Evolutionary conservation across 2,888 invertebrate genomes (phyloP), one percentile per base, ranked within the genome.

Genomic region (Cataglyphis cursor): DNA sequence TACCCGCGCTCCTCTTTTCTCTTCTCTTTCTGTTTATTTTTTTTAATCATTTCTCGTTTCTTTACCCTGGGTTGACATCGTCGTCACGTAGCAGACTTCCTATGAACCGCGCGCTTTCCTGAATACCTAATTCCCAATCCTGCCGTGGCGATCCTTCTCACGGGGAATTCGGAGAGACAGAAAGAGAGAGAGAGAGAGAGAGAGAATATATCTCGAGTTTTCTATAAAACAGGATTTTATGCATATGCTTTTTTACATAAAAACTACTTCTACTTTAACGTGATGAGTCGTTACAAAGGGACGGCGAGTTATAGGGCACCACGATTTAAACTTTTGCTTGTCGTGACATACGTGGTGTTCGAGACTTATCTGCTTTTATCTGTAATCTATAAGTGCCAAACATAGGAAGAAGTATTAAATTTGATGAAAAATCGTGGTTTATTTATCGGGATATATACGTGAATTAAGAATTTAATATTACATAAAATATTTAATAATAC

Each of bases 71-170:
- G 92, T 94, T 93, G 92, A 92, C 91, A 94, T 90, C 91, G 86
- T 87, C 91, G 93, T 93, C 94, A 94, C 94, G 94, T 94, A 92
- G 88, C 90, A 92, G 92, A 93, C 94, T 94, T 94, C 94, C 94
- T 94, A 93, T 91, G 89, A 90, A 87, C 72, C 65, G 85, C 28
- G 81, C 85, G 90, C 91, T 87, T 90, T 86, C 88, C 88, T 91
- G 93, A 93, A 94, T 94, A 93, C 92, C 70, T 91, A 92, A 93
- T 90, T 83, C 81, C 85, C 83, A 84, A 59, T 78, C 75, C 78
- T 70, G 83, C 2, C 81, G 44, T 38, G 70, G 38, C 41, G 73
- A 75, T 81, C 83, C 83, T 75, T 51, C 59, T 59, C 44, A 59
- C 48, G 68, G n/a, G 51, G 21, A 44, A 81, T 86, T 76, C 76